Conservation (phyloP, 2,888 invertebrate species). For the Itoplectis maculator region DNA sequence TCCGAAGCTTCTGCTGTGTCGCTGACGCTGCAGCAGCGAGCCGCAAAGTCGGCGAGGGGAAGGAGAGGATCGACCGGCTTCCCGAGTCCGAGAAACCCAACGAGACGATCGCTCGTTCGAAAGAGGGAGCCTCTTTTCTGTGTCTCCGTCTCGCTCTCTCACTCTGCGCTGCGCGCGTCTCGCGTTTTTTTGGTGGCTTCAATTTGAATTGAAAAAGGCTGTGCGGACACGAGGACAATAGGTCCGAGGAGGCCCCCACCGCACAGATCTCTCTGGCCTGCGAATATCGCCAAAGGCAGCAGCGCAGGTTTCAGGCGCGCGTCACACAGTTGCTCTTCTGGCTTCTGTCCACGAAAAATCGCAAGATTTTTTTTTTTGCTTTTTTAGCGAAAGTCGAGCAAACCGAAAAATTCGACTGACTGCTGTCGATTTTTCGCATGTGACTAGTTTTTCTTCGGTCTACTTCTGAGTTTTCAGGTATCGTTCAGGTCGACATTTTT, state of each 20-base stretch:
- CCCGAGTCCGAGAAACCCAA: constrained; percentile 35
- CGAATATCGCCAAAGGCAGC: too few species aligned
- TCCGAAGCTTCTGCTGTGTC: constrained; percentile 40
- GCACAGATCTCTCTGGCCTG: constrained; percentile 3
- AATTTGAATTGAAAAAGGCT: constrained; percentile 84
- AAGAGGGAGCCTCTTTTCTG: too few species aligned
- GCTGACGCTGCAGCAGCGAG: constrained; percentile 20
- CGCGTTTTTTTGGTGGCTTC: constrained; percentile 81
- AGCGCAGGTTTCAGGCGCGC: constrained; percentile 51
- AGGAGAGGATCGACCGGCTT: constrained; percentile 45
- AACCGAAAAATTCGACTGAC: too few species aligned
- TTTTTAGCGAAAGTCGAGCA: background rate
- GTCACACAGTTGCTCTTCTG: constrained; percentile 51
- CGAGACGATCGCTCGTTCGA: constrained; percentile 40
- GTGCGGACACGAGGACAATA: constrained; percentile 83
- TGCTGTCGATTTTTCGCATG: too few species aligned
- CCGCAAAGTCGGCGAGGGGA: constrained; percentile 52
- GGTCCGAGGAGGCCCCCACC: constrained; percentile 76
- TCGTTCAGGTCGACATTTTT: too few species aligned
- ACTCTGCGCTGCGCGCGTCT: constrained; percentile 74
- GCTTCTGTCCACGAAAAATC: background rate
- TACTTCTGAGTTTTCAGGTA: too few species aligned
- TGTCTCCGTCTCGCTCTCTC: constrained; percentile 1
- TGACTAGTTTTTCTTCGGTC: too few species aligned
- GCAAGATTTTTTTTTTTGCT: background rate